These are phyloP conservation scores for Helicoverpa armigera DNA, from an alignment of 1,140 invertebrate species.

Conservation along the genomic window DNA sequence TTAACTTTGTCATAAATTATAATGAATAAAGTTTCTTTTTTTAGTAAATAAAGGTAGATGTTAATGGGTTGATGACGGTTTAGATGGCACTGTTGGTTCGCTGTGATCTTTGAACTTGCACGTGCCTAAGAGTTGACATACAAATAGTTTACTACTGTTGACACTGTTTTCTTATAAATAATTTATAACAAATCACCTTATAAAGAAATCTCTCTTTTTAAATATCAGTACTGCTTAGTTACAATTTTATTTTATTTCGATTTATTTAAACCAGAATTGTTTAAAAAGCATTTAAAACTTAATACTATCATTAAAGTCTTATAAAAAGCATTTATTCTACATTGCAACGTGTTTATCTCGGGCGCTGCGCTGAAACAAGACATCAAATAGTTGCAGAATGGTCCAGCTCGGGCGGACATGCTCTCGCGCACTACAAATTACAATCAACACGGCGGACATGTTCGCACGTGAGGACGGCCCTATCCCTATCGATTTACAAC, in stretches of 20 bases:
- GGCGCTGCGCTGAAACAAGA: conserved; percentile 23
- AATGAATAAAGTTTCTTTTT: conserved; percentile 22
- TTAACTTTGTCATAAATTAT: conserved; percentile 29
- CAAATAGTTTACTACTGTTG: conserved; percentile 35
- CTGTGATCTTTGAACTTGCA: conserved; percentile 33
- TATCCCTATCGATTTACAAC: conserved; percentile 79
- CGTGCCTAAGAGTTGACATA: not conserved
- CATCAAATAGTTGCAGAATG: conserved; percentile 61
- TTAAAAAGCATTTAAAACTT: not conserved
- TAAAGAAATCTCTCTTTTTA: too few relatives aligned
- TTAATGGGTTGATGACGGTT: conserved; percentile 15
- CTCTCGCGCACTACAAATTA: conserved; percentile 83
- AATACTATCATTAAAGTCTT: not conserved
- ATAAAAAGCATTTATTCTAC: conserved; percentile 4
- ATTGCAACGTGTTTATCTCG: conserved; percentile 25
- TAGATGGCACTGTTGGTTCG: conserved; percentile 15
- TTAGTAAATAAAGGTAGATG: conserved; percentile 30
- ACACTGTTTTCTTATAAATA: not conserved
- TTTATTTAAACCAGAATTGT: not conserved
- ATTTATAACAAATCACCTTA: too few relatives aligned
- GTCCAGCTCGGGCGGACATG: conserved; percentile 61
- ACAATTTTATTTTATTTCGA: not conserved
- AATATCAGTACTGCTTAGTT: too few relatives aligned
- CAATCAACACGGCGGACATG: conserved; percentile 82
- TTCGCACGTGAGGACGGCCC: conserved; percentile 75